Evolutionary conservation across 1,140 invertebrate genomes (phyloP).

Genomic region (Pseudoatta argentina): DNA sequence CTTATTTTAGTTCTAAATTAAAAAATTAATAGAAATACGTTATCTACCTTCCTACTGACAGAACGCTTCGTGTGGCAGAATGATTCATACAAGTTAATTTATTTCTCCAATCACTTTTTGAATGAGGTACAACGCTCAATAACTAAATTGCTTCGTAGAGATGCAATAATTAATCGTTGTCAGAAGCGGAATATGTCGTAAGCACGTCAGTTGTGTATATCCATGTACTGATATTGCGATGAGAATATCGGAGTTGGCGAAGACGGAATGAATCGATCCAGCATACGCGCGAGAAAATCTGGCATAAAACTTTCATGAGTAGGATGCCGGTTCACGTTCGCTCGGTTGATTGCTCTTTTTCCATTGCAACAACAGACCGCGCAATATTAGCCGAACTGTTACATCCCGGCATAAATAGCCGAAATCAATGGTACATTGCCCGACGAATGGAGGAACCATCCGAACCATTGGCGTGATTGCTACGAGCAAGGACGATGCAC

Average conservation of each 20-base stretch:
- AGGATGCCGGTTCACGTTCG: not conserved
- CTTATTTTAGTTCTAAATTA: not conserved
- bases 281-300: slow-evolving; percentile 44
- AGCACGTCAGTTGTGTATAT: not conserved
- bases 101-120: not conserved
- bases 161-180: slow-evolving; percentile 32
- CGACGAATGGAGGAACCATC: slow-evolving; percentile 1
- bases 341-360: slow-evolving; percentile 16
- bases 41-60: not conserved
- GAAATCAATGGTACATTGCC: slow-evolving; percentile 56
- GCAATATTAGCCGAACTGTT: slow-evolving; percentile 50
- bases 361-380: not conserved
- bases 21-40: not conserved
- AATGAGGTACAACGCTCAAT: not conserved
- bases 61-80: not conserved
- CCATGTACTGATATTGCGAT: slow-evolving; percentile 26
- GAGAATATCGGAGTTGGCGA: not conserved
- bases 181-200: not conserved
- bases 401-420: slow-evolving; percentile 43
- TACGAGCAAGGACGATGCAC: slow-evolving; percentile 35
- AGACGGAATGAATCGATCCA: slow-evolving; percentile 13
- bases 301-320: slow-evolving; percentile 61
- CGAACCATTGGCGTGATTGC: slow-evolving; percentile 21
- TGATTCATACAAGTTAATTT: not conserved
- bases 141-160: not conserved